phyloP scores from a whole-genome alignment of 2,797 vertebrate genomes.

The Enteromius argenteus region DNA sequence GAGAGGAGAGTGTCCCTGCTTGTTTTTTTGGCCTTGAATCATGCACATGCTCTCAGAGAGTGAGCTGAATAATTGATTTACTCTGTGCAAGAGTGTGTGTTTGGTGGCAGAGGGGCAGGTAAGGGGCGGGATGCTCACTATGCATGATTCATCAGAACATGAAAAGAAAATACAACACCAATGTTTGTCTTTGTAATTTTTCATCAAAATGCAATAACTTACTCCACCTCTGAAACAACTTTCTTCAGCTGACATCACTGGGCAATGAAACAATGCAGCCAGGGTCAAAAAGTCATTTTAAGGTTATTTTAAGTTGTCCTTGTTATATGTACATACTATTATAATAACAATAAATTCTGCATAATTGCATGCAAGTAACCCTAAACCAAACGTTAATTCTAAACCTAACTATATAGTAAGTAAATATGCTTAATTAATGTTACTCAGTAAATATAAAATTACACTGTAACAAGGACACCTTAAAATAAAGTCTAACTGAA shows the following conservation, averaged over 20 bases:
- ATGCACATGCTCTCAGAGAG: conserved; percentile 1
- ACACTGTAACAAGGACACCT: too few relatives aligned
- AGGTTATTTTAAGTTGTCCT: too few relatives aligned
- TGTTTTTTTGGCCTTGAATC: conserved; percentile 38
- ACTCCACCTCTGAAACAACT: not conserved
- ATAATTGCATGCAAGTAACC: too few relatives aligned
- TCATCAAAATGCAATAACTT: not conserved
- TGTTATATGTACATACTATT: too few relatives aligned
- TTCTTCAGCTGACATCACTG: not conserved
- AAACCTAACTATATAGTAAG: too few relatives aligned
- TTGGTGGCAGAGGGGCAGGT: conserved; percentile 11
- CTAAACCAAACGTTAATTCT: too few relatives aligned
- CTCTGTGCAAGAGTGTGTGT: conserved; percentile 1
- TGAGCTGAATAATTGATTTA: conserved; percentile 42
- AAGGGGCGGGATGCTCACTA: not conserved
- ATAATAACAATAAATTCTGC: too few relatives aligned
- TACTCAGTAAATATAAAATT: too few relatives aligned
- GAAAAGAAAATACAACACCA: not conserved
- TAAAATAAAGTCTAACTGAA: not conserved
- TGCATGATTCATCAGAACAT: conserved; percentile 1
- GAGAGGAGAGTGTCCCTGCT: conserved; percentile 9
- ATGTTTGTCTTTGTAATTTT: not conserved
- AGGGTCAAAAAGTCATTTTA: too few relatives aligned
- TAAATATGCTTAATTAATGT: too few relatives aligned
- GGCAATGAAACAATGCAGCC: not conserved